Conservation (phyloP, 2,888 invertebrate genomes). For the Carpatolechia fugitivella region DNA sequence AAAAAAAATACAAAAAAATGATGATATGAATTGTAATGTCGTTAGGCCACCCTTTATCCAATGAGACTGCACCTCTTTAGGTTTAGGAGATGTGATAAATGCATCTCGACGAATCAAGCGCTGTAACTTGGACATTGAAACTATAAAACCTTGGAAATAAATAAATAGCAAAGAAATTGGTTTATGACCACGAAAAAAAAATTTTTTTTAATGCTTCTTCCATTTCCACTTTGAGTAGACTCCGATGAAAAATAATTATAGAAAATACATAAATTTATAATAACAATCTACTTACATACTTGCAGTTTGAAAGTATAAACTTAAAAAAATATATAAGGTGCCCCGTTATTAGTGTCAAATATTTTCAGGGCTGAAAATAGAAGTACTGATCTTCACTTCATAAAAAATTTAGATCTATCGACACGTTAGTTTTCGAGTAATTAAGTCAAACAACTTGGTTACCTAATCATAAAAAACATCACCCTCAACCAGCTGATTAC, state of each 20-base stretch:
- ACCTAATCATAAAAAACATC: not conserved
- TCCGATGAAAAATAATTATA: too few species aligned
- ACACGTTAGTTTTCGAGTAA: too few species aligned
- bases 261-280: too few species aligned
- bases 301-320: too few species aligned
- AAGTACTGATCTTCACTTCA: too few species aligned
- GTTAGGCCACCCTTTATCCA: constrained; percentile 57
- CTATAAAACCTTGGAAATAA: constrained; percentile 18
- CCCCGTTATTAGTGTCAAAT: too few species aligned
- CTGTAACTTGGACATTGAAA: constrained; percentile 66
- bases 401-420: too few species aligned
- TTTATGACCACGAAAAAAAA: constrained; percentile 44
- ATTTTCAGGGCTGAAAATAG: too few species aligned
- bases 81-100: constrained; percentile 50
- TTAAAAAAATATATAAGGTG: too few species aligned
- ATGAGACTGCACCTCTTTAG: constrained; percentile 71
- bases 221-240: too few species aligned
- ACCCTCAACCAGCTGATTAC: not conserved
- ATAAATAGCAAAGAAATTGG: constrained; percentile 62
- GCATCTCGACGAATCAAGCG: constrained; percentile 58
- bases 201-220: not conserved
- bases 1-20: constrained; percentile 56
- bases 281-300: too few species aligned
- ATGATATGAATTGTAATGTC: constrained; percentile 47
- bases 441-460: too few species aligned